Percentiles rank a stretch among this genome's conserved stretches.
phyloP scores from a whole-genome alignment of 2,113 vertebrate genomes.

The Labeo rohita region DNA sequence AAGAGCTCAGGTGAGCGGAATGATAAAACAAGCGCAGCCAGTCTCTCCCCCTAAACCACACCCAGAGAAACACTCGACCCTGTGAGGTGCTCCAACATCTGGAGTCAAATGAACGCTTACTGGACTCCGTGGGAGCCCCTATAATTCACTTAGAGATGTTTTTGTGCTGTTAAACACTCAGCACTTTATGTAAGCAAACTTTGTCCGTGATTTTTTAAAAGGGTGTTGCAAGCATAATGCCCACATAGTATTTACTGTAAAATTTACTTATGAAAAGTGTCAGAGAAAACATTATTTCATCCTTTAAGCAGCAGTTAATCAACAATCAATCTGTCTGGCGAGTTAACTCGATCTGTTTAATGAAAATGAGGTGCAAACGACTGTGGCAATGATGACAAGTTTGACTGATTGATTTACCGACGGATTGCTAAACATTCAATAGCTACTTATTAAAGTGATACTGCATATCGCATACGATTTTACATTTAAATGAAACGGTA shows the following conservation, averaged over 20 bases:
- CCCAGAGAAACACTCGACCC: neutral
- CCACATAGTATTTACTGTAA: neutral
- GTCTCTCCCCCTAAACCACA: neutral
- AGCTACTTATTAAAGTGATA: neutral
- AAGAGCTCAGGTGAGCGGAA: slow-evolving; percentile 84
- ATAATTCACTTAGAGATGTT: slow-evolving; percentile 27
- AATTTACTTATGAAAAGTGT: neutral
- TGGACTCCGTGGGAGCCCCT: slow-evolving; percentile 1
- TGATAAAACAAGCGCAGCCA: neutral
- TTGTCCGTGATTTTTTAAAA: neutral
- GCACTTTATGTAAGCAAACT: neutral
- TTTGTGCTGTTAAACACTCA: slow-evolving; percentile 24
- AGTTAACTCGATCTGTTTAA: neutral
- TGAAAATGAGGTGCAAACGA: neutral
- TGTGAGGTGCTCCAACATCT: slow-evolving; percentile 43
- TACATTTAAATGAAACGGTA: neutral
- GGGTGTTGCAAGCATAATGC: neutral
- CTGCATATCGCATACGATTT: neutral
- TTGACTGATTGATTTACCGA: neutral
- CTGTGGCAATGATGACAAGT: neutral
- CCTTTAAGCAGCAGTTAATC: neutral
- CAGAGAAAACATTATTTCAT: neutral
- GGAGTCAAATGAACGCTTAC: slow-evolving; percentile 2
- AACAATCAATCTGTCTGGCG: neutral
- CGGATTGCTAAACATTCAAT: neutral